These are phyloP conservation scores for Thymelicus lineola DNA, from an alignment of 2,888 invertebrate species.

Conservation along the genomic window DNA sequence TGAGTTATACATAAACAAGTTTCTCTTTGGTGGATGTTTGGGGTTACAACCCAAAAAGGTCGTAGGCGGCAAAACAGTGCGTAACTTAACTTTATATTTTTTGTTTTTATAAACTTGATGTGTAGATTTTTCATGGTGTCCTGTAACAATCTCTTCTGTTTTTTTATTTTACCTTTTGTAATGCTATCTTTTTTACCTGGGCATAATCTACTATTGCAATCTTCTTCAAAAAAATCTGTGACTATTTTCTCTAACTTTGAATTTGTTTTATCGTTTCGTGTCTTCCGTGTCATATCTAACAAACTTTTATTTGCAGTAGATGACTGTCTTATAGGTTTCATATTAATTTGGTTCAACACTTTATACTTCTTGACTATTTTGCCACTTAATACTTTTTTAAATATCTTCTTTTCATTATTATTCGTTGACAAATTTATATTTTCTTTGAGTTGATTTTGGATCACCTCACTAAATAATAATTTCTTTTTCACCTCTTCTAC, in stretches of 20 bases:
- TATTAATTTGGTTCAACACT: conserved; percentile 41
- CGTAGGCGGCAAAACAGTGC: conserved; percentile 33
- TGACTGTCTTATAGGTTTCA: conserved; percentile 40
- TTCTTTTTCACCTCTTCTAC: conserved; percentile 41
- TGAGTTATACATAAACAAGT: conserved; percentile 41
- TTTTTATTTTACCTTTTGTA: conserved; percentile 38
- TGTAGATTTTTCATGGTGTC: conserved; percentile 39
- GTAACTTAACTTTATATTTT: conserved; percentile 38
- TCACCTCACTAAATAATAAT: conserved; percentile 40
- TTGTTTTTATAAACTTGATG: conserved; percentile 38
- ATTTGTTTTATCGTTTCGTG: conserved; percentile 34
- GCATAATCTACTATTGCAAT: conserved; percentile 40
- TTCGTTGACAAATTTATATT: conserved; percentile 22
- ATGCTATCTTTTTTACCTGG: conserved; percentile 43
- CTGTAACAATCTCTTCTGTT: conserved; percentile 40
- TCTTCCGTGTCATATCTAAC: conserved; percentile 17
- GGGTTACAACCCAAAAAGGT: conserved; percentile 19
- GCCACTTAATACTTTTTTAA: conserved; percentile 27
- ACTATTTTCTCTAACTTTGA: conserved; percentile 36
- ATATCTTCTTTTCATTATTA: conserved; percentile 20
- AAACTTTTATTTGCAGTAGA: conserved; percentile 14
- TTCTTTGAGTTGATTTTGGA: conserved; percentile 43
- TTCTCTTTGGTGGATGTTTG: conserved; percentile 37
- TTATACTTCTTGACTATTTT: conserved; percentile 30
- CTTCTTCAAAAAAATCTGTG: conserved; percentile 42